These are phyloP conservation scores for Craseonycteris thonglongyai DNA, from an alignment of 2,113 vertebrate genomes.

Conservation along the genomic window DNA sequence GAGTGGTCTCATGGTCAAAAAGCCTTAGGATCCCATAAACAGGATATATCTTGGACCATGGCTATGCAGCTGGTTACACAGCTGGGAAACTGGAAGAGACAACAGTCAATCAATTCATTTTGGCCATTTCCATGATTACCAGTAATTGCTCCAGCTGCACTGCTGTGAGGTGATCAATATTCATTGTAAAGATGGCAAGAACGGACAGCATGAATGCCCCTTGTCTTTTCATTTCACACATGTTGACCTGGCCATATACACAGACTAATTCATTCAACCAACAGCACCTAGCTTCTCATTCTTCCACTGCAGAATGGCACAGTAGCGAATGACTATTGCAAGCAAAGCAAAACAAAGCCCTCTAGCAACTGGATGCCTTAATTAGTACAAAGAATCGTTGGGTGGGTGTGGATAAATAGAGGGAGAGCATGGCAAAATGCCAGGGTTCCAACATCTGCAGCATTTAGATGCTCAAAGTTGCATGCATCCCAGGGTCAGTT, in stretches of 20 bases:
- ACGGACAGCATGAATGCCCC: not conserved
- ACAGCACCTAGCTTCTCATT: conserved; percentile 30
- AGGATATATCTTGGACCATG: conserved; percentile 43
- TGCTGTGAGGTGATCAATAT: conserved; percentile 52
- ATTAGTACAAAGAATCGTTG: not conserved
- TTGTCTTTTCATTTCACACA: conserved; percentile 43
- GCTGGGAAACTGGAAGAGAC: conserved; percentile 46
- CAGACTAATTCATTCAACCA: conserved; percentile 21
- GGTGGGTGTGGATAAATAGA: not conserved
- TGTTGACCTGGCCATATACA: not conserved
- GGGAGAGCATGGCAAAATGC: not conserved
- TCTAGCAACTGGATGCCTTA: not conserved
- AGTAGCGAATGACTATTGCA: not conserved
- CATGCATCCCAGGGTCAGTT: not conserved
- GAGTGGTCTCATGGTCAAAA: conserved; percentile 29
- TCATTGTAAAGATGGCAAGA: conserved; percentile 59
- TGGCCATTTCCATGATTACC: conserved; percentile 47
- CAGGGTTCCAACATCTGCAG: not conserved
- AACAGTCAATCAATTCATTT: conserved; percentile 51
- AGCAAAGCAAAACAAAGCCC: not conserved
- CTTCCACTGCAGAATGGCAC: not conserved
- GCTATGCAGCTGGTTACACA: conserved; percentile 56
- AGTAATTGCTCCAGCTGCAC: conserved; percentile 64
- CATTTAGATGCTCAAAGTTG: not conserved
- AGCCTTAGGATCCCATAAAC: not conserved